Base-by-base conservation (phyloP, 2,888 invertebrate species). In the Drosophila antonietae region DNA sequence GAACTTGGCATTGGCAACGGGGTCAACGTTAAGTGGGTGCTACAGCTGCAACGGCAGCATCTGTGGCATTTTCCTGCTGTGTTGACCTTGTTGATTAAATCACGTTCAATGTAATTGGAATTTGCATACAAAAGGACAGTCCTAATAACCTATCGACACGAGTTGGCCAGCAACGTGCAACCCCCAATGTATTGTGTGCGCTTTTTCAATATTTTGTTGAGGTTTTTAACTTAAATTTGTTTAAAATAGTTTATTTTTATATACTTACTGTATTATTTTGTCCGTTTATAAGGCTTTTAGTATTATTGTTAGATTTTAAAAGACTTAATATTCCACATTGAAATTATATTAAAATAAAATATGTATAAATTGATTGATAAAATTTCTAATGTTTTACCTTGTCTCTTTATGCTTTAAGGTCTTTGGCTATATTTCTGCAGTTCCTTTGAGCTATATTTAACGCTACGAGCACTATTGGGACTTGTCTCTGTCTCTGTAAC, bases 401-500 rank as follows among this genome's bases (percentile, higher is more conserved):
- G n/a, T n/a, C n/a, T 1, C 31, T 31, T 0, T 28, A 6, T 28
- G 1, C 10, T n/a, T 23, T 15, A 93, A 93, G 93, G 94, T n/a
- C 93, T 95, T 51, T 92, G 94, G n/a, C 94, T 96, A 1, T 95
- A 96, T 14, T 94, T 97, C 82, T 95, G 95, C 5, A 95, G 95
- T 23, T 95, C 95, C 78, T 96, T 95, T 92, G 93, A 95, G 78
- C 93, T 96, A 74, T 97, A 96, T 92, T 94, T 96, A 52, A 92
- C 95, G 0, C 94, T 97, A 49, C 93, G 97, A 51, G 95, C 96
- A 5, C 88, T 96, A 4, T 94, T 96, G 91, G 97, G 97, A 0
- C 95, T 96, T 80, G 95, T 96, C 15, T 96, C 96, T 1, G 96
- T 96, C n/a, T 96, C 96, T 20, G 95, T 97, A 55, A 97, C 97